Conservation (phyloP, 2,113 vertebrate species). For the Stegostoma tigrinum region DNA sequence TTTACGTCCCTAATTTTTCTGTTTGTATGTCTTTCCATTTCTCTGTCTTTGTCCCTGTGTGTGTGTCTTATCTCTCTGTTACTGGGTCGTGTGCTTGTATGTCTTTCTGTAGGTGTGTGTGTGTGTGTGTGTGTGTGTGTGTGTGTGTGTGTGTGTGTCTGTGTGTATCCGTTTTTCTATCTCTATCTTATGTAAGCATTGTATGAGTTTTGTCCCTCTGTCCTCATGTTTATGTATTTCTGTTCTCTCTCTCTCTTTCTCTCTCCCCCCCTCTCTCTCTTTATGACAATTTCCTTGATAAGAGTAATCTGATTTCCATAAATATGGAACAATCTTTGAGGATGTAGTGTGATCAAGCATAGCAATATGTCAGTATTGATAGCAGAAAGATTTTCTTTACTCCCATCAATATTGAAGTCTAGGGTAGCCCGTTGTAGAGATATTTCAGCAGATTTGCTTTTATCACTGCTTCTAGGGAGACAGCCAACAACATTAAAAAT, state of each 20-base stretch:
- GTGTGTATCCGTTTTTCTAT: neutral
- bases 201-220: no score
- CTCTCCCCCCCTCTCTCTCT: neutral
- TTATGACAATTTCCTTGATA: neutral
- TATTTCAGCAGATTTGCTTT: neutral
- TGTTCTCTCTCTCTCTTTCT: neutral
- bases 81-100: neutral
- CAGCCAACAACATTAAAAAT: neutral
- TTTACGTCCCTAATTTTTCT: no score
- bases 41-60: neutral
- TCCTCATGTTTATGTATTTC: neutral
- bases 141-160: neutral
- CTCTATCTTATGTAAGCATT: no score
- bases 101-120: neutral
- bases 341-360: neutral
- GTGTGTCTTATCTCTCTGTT: neutral
- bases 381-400: neutral
- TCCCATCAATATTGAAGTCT: neutral
- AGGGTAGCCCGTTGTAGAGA: neutral
- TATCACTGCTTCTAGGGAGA: neutral
- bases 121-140: neutral
- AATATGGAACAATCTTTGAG: conserved; percentile 9
- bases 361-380: neutral
- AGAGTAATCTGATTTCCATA: neutral
- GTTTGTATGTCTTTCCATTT: neutral